Base-by-base conservation (phyloP, 2,113 vertebrate species). In the Hemiprocne comata region DNA sequence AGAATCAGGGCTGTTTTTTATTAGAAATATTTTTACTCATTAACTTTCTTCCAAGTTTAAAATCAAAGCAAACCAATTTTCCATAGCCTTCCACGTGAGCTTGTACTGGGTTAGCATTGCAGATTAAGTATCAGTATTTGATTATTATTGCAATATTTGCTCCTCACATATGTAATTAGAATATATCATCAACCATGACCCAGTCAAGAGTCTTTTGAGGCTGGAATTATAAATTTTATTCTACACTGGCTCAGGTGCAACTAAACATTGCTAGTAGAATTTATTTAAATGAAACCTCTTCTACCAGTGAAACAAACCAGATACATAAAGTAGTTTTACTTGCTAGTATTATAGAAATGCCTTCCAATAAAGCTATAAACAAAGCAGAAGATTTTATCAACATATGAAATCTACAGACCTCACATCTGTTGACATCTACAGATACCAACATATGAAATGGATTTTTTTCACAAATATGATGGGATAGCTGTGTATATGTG, bases 101-200 rank as follows among this genome's bases (percentile, higher is more conserved):
- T 91, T 81, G 29, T 36, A 67, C 48, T 71, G 92, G 21, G 42
- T 92, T 95, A 93, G 95, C 74, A 94, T 80, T 93, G 78, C 25
- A 95, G 55, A 89, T 94, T 93, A 94, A 34, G 15, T 46, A 92
- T 83, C 78, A 48, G 87, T 61, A 79, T 97, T 77, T 94, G 76
- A 94, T 81, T 91, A 69, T 81, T 76, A 94, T 79, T 89, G 40
- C 38, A 90, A 78, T 75, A 46, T 67, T 94, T 96, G n/a, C 69
- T 87, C 70, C 64, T 76, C 46, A 81, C 61, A 94, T 83, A 60
- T 28, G 11, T 76, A 87, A 87, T 92, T 66, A 96, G 58, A 88
- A 76, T 71, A 53, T 65, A 89, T 89, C 57, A 95, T 89, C 93
- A 95, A 76, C 62, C 51, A 87, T 50, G 77, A 85, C 74, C 70